A percentile compares a stretch with the other conserved stretches of the same genome.
phyloP scores from a whole-genome alignment of 2,113 vertebrate species.

The Scartelaos histophorus region DNA sequence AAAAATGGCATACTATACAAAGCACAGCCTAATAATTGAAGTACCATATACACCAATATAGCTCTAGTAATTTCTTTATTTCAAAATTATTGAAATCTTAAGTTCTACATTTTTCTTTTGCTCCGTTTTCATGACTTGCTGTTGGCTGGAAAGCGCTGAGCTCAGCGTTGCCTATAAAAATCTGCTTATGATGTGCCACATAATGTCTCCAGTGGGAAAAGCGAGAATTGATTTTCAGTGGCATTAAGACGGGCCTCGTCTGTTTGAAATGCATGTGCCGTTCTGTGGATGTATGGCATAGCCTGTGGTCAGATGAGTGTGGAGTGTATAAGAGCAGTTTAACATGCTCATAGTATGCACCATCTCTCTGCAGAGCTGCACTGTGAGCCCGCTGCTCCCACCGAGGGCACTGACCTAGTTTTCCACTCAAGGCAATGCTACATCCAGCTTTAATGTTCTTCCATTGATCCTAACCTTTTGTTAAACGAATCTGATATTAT shows the following conservation, averaged over 20 bases:
- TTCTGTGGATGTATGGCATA: neutral
- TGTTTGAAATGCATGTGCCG: constrained; percentile 1
- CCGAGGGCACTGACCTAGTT: constrained; percentile 67
- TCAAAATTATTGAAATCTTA: neutral
- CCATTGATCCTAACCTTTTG: constrained; percentile 33
- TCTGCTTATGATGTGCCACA: constrained; percentile 11
- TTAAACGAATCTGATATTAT: constrained; percentile 13
- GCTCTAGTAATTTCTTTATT: neutral
- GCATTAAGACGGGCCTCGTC: neutral
- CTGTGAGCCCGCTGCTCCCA: constrained; percentile 41
- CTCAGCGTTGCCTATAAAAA: neutral
- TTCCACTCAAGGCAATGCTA: constrained; percentile 50
- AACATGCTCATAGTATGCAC: constrained; percentile 19
- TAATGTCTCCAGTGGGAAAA: constrained; percentile 11
- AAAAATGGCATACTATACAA: too few relatives aligned
- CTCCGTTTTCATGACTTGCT: constrained; percentile 11
- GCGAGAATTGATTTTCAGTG: constrained; percentile 2
- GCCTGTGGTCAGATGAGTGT: constrained; percentile 13
- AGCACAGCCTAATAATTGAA: too few relatives aligned
- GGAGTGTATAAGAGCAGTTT: neutral
- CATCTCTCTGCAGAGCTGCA: constrained; percentile 46
- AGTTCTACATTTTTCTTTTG: constrained; percentile 10
- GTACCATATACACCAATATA: neutral
- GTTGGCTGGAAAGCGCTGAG: neutral
- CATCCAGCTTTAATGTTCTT: constrained; percentile 54